These are phyloP conservation scores for Rynchops niger DNA, from an alignment of 2,113 vertebrate genomes.

Conservation along the genomic window DNA sequence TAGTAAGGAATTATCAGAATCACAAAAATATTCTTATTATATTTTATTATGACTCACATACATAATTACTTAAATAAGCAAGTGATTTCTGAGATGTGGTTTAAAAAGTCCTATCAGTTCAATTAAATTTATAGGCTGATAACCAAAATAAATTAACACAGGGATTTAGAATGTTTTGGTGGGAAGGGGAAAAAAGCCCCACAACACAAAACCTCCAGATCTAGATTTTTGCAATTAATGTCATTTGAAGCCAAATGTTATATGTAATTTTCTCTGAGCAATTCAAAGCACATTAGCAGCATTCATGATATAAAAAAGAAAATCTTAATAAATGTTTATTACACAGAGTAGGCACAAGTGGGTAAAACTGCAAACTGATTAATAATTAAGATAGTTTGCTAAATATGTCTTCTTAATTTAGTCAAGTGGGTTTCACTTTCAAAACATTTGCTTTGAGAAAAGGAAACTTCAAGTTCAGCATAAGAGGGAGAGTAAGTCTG, in stretches of 20 bases:
- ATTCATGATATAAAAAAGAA: slow-evolving; percentile 39
- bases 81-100: neutral
- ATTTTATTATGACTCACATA: neutral
- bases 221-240: neutral
- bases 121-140: neutral
- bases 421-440: slow-evolving; percentile 29
- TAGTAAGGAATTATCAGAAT: neutral
- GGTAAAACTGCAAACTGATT: slow-evolving; percentile 22
- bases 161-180: neutral
- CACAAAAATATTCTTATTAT: neutral
- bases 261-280: neutral
- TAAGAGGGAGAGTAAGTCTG: neutral
- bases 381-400: slow-evolving; percentile 25
- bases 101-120: neutral
- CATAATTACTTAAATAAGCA: neutral
- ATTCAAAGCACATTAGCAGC: neutral
- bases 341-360: slow-evolving; percentile 41
- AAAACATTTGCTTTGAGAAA: slow-evolving; percentile 31
- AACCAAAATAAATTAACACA: neutral
- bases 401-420: slow-evolving; percentile 35
- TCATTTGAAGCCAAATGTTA: neutral
- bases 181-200: neutral
- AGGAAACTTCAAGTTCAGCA: neutral
- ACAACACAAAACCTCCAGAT: neutral
- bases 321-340: slow-evolving; percentile 49